Evolutionary conservation across 2,113 vertebrate species (phyloP).

Genomic region (Falcunculus frontatus): DNA sequence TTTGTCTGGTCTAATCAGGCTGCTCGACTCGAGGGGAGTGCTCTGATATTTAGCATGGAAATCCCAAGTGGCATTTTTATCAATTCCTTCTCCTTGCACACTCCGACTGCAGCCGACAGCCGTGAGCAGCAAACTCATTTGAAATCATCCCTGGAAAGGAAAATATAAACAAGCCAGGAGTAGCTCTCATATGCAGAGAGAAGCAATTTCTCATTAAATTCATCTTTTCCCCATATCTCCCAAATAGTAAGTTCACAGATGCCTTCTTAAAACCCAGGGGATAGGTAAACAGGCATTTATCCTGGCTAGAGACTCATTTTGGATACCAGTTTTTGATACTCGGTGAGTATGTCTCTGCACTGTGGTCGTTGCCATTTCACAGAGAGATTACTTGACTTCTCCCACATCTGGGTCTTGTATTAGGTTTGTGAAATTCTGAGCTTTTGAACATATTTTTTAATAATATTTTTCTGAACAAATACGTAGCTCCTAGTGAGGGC

Average conservation of each 20-base stretch:
- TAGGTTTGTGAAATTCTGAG: not conserved
- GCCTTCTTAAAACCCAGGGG: not conserved
- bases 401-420: not conserved
- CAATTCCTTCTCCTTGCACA: not conserved
- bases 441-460: not conserved
- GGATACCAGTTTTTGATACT: not conserved
- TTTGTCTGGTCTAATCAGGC: not conserved
- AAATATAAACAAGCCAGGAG: not conserved
- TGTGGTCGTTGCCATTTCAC: not conserved
- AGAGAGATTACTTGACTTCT: not conserved
- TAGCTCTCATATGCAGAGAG: not conserved
- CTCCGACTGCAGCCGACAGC: rapidly evolving
- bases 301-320: not conserved
- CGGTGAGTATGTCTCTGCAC: not conserved
- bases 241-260: not conserved
- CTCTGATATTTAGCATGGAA: not conserved
- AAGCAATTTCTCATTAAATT: not conserved
- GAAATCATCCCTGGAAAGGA: not conserved
- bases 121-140: not conserved
- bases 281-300: not conserved
- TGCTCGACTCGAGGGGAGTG: not conserved
- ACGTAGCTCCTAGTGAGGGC: not conserved
- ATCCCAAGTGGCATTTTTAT: not conserved
- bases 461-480: not conserved
- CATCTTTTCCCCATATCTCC: not conserved